These are phyloP conservation scores for Labeo calbasu DNA, from an alignment of 2,797 vertebrate genomes.

Conservation along the genomic window DNA sequence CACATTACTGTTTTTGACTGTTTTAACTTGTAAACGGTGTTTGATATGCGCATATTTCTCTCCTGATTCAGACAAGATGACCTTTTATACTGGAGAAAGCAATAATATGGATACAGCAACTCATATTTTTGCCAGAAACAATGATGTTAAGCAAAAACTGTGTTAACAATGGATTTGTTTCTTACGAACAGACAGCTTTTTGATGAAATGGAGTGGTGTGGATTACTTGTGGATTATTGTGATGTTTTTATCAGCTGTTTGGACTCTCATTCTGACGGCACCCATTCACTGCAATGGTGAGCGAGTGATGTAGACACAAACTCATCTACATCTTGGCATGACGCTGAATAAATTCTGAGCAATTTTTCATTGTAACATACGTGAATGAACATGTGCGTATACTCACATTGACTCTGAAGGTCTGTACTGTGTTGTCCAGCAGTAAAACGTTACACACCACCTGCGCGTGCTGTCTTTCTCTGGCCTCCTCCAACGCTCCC, in stretches of 20 bases:
- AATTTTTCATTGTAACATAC: too few species aligned
- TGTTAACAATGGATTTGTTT: not conserved
- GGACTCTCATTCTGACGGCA: not conserved
- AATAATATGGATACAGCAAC: not conserved
- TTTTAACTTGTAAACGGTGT: not conserved
- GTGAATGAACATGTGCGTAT: not conserved
- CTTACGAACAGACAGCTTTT: not conserved
- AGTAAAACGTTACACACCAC: conserved; percentile 96
- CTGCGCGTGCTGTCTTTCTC: conserved; percentile 95
- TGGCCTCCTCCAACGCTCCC: conserved; percentile 97
- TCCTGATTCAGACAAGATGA: not conserved
- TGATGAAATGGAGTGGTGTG: not conserved
- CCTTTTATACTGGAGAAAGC: not conserved
- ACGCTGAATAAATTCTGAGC: not conserved
- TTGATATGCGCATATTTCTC: not conserved
- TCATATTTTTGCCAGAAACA: not conserved
- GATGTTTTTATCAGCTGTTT: not conserved
- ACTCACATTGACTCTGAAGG: conserved; percentile 96
- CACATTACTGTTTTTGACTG: too few species aligned
- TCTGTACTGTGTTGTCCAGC: conserved; percentile 95
- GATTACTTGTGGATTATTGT: too few species aligned
- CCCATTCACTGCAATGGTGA: not conserved
- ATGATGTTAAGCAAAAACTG: not conserved
- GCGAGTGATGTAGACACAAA: not conserved
- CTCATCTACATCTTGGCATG: not conserved